Evolutionary conservation across 2,113 vertebrate genomes (phyloP).

Genomic region (Enhydra lutris): DNA sequence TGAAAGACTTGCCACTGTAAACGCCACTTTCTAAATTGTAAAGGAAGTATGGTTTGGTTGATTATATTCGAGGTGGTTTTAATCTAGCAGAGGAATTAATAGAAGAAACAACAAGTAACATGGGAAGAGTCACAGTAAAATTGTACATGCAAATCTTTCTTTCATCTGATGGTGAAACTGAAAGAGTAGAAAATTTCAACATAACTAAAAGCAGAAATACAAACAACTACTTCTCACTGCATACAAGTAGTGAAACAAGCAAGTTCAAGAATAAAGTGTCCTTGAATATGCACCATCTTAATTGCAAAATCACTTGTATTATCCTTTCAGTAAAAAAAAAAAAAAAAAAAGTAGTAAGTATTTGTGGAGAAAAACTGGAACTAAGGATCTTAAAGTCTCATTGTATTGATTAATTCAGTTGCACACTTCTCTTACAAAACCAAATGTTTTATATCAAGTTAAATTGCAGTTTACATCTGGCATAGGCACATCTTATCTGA

Average conservation of each 20-base stretch:
- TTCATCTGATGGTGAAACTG: background rate
- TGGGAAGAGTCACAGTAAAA: background rate
- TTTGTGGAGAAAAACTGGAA: background rate
- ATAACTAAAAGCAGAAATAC: background rate
- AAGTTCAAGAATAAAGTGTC: background rate
- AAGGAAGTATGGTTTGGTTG: background rate
- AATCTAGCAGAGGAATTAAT: background rate
- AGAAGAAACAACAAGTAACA: background rate
- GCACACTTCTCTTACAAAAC: background rate
- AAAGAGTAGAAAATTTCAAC: background rate
- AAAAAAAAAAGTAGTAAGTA: background rate
- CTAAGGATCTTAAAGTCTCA: background rate
- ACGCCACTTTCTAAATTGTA: background rate
- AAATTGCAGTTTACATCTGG: background rate
- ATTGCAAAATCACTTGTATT: background rate
- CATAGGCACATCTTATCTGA: background rate
- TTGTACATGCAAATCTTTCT: background rate
- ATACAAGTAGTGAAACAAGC: background rate
- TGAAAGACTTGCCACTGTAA: background rate
- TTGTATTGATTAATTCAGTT: background rate
- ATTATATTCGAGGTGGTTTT: background rate
- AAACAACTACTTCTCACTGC: background rate
- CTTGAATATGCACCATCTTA: background rate
- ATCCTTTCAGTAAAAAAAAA: background rate
- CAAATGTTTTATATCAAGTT: background rate